phyloP scores from a whole-genome alignment of 1,140 invertebrate genomes.

The Calliphora vicina region DNA sequence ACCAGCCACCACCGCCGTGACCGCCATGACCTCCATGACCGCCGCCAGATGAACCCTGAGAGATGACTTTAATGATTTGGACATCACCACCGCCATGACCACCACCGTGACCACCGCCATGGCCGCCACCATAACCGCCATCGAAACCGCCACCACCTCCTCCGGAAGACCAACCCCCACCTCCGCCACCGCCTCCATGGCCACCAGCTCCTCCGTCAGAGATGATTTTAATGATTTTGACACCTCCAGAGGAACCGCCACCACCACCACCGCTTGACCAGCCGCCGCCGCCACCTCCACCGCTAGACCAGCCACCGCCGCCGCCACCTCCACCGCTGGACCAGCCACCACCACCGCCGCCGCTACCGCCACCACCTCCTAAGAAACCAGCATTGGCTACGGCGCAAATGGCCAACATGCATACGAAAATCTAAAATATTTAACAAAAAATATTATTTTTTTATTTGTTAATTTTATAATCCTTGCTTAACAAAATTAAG shows the following conservation, averaged over 20 bases:
- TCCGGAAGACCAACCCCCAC: neutral
- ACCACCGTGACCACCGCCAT: neutral
- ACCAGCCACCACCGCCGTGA: slow-evolving; percentile 37
- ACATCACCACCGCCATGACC: slow-evolving; percentile 33
- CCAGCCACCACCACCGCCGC: slow-evolving; percentile 42
- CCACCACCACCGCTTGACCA: slow-evolving; percentile 42
- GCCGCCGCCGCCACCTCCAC: slow-evolving; percentile 33
- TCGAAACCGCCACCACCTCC: slow-evolving; percentile 40
- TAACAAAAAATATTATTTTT: neutral
- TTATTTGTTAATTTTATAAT: neutral
- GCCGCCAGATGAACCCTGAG: slow-evolving; percentile 26
- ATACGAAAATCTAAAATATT: slow-evolving; percentile 51
- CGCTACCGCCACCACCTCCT: slow-evolving; percentile 43
- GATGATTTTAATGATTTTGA: neutral
- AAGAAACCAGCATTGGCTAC: slow-evolving; percentile 55
- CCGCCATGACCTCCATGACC: slow-evolving; percentile 35
- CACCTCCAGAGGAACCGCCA: neutral
- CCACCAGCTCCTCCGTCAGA: neutral
- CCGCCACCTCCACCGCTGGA: slow-evolving; percentile 35
- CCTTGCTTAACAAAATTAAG: neutral
- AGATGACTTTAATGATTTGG: neutral
- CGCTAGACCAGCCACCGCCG: slow-evolving; percentile 43
- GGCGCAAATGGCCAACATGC: slow-evolving; percentile 55
- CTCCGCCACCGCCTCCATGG: slow-evolving; percentile 23
- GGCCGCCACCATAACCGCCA: neutral